Percentiles rank a stretch among this genome's conserved stretches.
These are phyloP conservation scores for Danio kyathit DNA, from an alignment of 2,797 vertebrate genomes.

Conservation along the genomic window DNA sequence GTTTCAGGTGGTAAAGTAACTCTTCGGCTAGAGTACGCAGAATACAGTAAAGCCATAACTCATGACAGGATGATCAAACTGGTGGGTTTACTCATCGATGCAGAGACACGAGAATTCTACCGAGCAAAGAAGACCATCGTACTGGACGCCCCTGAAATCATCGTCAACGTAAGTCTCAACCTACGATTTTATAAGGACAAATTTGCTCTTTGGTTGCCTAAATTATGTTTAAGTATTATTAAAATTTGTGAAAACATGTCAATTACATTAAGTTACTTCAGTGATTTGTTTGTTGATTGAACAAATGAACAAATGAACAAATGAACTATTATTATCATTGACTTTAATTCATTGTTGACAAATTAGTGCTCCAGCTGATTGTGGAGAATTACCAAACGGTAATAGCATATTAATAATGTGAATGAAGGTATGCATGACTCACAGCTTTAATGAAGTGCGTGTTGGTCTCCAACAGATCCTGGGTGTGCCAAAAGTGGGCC, in stretches of 20 bases:
- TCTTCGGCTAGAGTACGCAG: slow-evolving; percentile 79
- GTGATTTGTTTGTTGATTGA: too few species aligned
- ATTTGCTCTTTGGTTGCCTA: too few species aligned
- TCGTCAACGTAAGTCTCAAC: slow-evolving; percentile 78
- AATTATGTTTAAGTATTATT: too few species aligned
- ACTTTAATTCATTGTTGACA: background rate
- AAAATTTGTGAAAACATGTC: too few species aligned
- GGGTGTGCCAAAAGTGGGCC: slow-evolving; percentile 80
- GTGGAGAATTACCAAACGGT: too few species aligned
- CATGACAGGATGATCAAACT: slow-evolving; percentile 87
- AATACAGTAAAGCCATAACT: slow-evolving; percentile 79
- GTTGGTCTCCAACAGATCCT: slow-evolving; percentile 75
- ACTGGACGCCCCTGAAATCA: slow-evolving; percentile 85
- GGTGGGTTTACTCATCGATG: slow-evolving; percentile 78
- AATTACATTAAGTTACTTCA: too few species aligned
- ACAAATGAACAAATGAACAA: too few species aligned
- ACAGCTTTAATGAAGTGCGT: background rate
- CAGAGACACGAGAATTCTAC: slow-evolving; percentile 63
- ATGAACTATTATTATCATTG: too few species aligned
- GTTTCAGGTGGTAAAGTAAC: slow-evolving; percentile 76
- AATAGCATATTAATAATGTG: background rate
- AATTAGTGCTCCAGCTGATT: background rate
- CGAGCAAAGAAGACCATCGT: slow-evolving; percentile 82
- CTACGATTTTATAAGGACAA: background rate
- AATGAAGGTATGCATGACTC: background rate